These are phyloP conservation scores for Orthosia cruda DNA, from an alignment of 2,888 invertebrate species.

Conservation along the genomic window DNA sequence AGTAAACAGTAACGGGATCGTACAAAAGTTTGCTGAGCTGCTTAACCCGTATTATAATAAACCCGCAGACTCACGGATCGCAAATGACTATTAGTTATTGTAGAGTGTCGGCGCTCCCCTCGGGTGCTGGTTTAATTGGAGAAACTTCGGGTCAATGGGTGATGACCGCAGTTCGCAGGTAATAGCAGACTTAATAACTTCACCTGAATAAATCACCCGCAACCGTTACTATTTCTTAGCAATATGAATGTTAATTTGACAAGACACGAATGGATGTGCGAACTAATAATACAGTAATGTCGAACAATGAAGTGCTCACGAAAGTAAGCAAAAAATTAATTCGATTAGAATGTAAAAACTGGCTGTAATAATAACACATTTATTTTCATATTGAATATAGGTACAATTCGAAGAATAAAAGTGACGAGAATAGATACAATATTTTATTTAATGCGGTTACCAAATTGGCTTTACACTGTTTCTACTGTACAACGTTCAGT, in stretches of 20 bases:
- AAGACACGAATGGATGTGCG: conserved; percentile 80
- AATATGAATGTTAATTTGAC: conserved; percentile 87
- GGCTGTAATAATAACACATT: conserved; percentile 82
- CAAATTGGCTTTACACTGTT: conserved; percentile 63
- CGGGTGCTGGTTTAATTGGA: conserved; percentile 81
- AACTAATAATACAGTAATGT: conserved; percentile 81
- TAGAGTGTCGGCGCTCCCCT: conserved; percentile 73
- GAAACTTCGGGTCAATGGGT: conserved; percentile 84
- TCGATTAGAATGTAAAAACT: conserved; percentile 71
- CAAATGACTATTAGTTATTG: conserved; percentile 71
- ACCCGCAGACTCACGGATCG: conserved; percentile 42
- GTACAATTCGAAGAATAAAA: conserved; percentile 81
- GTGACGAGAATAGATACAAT: conserved; percentile 77
- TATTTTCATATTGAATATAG: conserved; percentile 83
- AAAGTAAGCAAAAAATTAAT: conserved; percentile 77
- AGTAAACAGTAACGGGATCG: conserved; percentile 49
- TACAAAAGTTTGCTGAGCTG: conserved; percentile 42
- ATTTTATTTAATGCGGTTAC: conserved; percentile 72
- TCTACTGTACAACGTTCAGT: conserved; percentile 66
- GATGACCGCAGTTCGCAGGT: conserved; percentile 78
- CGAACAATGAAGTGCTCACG: conserved; percentile 76
- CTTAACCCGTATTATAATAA: conserved; percentile 58
- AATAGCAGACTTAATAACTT: conserved; percentile 80
- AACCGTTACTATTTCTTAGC: conserved; percentile 80
- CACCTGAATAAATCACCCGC: conserved; percentile 84